A percentile compares a stretch with the other conserved stretches of the same genome.
Evolutionary conservation across 2,797 vertebrate genomes (phyloP).

Genomic region (Huso huso): DNA sequence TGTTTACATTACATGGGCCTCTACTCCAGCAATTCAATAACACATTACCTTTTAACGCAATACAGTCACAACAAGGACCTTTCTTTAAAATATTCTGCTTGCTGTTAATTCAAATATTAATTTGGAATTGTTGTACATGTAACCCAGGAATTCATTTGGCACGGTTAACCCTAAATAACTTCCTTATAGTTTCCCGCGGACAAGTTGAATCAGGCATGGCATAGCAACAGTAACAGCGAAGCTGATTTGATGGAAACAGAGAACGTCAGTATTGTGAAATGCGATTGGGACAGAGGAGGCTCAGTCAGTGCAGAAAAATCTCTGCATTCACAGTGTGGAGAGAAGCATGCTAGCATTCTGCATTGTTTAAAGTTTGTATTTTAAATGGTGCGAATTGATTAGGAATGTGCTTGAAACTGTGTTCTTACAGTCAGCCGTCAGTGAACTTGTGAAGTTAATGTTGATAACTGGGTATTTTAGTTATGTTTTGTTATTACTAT

Average conservation of each 20-base stretch:
- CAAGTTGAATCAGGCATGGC: slow-evolving; percentile 45
- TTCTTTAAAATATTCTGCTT: neutral
- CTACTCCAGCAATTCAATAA: too few species aligned
- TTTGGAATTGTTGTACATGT: neutral
- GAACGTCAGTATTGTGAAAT: slow-evolving; percentile 33
- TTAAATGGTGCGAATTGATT: too few species aligned
- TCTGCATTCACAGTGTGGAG: neutral
- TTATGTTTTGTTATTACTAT: too few species aligned
- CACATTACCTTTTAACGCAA: too few species aligned
- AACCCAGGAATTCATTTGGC: neutral
- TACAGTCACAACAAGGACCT: neutral
- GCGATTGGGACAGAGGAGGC: slow-evolving; percentile 36
- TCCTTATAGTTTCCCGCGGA: slow-evolving; percentile 57
- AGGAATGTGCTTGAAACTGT: too few species aligned
- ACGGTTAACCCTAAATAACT: slow-evolving; percentile 16
- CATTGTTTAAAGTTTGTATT: too few species aligned
- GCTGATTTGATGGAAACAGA: slow-evolving; percentile 37
- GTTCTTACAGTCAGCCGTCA: too few species aligned
- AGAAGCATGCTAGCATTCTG: neutral
- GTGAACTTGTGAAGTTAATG: too few species aligned
- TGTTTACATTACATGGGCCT: neutral
- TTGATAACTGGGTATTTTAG: too few species aligned
- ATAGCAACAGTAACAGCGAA: slow-evolving; percentile 28
- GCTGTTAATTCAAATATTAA: slow-evolving; percentile 6
- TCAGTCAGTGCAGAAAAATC: neutral